A percentile compares a stretch with the other conserved stretches of the same genome.
These are phyloP conservation scores for Neomonachus schauinslandi DNA, from an alignment of 2,113 vertebrate species.

Conservation along the genomic window DNA sequence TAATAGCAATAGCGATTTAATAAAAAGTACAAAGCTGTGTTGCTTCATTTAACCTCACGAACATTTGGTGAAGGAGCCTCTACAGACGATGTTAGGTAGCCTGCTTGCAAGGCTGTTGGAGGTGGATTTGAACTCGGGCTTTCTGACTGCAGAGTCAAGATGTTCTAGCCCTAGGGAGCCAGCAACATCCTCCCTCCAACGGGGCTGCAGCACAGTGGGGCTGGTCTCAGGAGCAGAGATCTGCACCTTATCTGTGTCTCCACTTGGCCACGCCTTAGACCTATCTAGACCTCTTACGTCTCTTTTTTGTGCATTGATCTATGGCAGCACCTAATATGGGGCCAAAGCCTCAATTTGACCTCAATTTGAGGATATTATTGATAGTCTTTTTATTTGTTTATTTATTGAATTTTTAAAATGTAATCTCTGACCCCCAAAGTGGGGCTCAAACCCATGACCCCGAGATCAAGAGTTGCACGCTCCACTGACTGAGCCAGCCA, in stretches of 20 bases:
- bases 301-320: background rate
- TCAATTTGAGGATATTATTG: background rate
- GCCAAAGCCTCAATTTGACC: background rate
- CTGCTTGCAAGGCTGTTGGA: background rate
- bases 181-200: background rate
- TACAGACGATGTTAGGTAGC: background rate
- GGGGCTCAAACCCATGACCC: background rate
- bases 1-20: background rate
- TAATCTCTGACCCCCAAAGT: background rate
- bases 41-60: background rate
- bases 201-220: background rate
- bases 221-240: background rate
- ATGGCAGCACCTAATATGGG: background rate
- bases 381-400: background rate
- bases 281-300: background rate
- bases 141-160: slow-evolving; percentile 8
- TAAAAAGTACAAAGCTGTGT: background rate
- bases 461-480: background rate
- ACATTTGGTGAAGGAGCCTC: background rate
- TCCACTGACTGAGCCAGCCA: background rate
- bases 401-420: background rate
- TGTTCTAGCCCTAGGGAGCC: background rate
- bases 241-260: background rate
- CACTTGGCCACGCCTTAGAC: background rate
- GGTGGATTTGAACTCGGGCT: background rate